Evolutionary conservation across 2,888 invertebrate genomes (phyloP), one percentile per base, ranked within the genome.

Genomic region (Synanthedon formicaeformis): DNA sequence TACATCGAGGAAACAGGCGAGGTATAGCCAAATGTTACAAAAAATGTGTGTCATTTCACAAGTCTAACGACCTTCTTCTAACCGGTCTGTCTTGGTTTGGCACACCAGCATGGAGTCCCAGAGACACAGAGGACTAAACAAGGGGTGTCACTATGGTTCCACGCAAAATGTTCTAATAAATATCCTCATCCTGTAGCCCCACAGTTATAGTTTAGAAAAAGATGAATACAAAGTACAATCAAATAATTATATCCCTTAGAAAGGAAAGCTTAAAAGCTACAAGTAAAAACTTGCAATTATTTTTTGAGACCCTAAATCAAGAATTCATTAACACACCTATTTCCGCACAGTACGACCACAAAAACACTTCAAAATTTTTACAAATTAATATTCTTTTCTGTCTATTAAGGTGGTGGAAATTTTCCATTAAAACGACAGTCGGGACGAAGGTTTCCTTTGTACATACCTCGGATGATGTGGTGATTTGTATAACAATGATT

Each of bases 1-100:
- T 95, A 93, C 91, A 91, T 93, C 88, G 95, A 96, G 91, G 95
- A 96, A 73, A 95, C 96, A 78, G 92, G 94, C 88, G 96, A 96
- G 94, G 96, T 96, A 88, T 74, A 83, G 88, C 81, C 80, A 81
- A 83, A 81, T 77, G 66, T 79, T 81, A 75, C 76, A 78, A 65
- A 61, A 65, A 75, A 62, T 75, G 81, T 79, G 85, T 84, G 81
- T 82, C 78, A 76, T 76, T 78, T 80, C 80, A 82, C 84, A 76
- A 83, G 78, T 80, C 81, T 87, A 88, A 88, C 84, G 85, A 82
- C 78, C 81, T 83, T 81, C 83, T 71, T 85, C 86, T 87, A 87
- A 87, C 87, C 80, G 81, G 79, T 76, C 81, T 81, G 78, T 82
- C 79, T 78, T 77, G 85, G 85, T 78, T 76, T 70, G 81, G 83